Evolutionary conservation across 2,888 invertebrate species (phyloP).

Genomic region (Harmothoe impar): DNA sequence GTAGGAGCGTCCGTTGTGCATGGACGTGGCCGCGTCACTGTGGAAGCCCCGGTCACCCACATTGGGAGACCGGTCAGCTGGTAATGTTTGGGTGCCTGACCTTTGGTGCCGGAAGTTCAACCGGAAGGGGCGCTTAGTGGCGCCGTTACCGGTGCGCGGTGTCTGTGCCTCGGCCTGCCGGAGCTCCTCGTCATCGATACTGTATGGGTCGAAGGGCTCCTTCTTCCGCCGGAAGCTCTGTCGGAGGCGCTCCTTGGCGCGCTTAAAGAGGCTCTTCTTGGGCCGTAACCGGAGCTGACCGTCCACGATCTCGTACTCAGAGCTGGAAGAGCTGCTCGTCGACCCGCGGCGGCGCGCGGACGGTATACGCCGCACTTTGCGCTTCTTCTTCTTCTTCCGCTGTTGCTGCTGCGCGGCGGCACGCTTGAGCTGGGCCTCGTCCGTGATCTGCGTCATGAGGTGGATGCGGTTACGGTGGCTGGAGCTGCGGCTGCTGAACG

Average conservation of each 20-base stretch:
- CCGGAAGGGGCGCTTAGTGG: not conserved
- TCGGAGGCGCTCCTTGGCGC: conserved; percentile 70
- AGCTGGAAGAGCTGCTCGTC: conserved; percentile 67
- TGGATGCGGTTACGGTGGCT: conserved; percentile 53
- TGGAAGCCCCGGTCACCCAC: conserved; percentile 12
- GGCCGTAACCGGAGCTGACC: conserved; percentile 68
- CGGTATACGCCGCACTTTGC: not conserved
- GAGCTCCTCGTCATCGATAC: conserved; percentile 55
- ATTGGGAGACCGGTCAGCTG: conserved; percentile 30
- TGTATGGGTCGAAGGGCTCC: conserved; percentile 40
- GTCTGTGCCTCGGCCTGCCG: conserved; percentile 19
- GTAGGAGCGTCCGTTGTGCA: not conserved
- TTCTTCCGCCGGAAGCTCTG: conserved; percentile 68
- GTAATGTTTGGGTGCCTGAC: not conserved
- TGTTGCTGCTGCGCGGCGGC: conserved; percentile 38
- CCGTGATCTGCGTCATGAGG: conserved; percentile 45
- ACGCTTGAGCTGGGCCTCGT: conserved; percentile 43
- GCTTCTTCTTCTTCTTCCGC: conserved; percentile 49
- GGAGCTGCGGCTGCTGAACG: conserved; percentile 63
- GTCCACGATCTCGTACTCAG: conserved; percentile 71
- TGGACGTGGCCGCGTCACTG: not conserved
- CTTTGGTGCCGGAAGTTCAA: conserved; percentile 11
- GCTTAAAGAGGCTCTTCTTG: conserved; percentile 71
- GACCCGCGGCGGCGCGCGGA: not conserved
- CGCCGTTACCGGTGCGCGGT: not conserved